Conservation (phyloP, 2,113 vertebrate species). For the Callipepla californica region DNA sequence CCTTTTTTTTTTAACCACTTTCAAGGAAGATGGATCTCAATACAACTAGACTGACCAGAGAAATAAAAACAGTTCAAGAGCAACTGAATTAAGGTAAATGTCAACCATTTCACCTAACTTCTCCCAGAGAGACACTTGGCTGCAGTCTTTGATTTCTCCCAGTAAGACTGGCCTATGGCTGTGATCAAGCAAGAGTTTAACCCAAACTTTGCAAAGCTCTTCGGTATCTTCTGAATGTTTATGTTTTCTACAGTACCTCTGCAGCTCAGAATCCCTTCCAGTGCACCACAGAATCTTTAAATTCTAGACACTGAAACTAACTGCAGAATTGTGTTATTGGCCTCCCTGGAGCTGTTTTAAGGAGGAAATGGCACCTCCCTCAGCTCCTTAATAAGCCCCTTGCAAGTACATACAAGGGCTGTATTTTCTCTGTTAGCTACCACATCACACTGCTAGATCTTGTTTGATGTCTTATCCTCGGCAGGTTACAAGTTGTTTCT, state of each 20-base stretch:
- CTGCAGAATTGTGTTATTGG: neutral
- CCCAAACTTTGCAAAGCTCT: neutral
- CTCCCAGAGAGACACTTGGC: neutral
- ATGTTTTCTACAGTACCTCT: neutral
- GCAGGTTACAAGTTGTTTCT: neutral
- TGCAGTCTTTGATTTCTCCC: neutral
- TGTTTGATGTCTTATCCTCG: neutral
- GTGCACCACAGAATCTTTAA: neutral
- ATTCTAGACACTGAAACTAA: neutral
- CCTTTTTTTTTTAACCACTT: neutral
- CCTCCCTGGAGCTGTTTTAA: neutral
- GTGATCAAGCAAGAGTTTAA: neutral
- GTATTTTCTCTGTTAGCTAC: neutral
- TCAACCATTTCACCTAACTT: neutral
- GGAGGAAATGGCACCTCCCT: neutral
- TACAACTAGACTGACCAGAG: neutral
- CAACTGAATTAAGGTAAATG: neutral
- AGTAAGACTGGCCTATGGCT: neutral
- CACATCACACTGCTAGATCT: neutral
- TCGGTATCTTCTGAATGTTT: neutral
- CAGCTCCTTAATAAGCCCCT: neutral
- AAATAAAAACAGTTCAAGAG: neutral
- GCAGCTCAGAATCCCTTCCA: neutral
- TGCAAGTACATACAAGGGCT: neutral
- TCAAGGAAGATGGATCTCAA: neutral